Evolutionary conservation across 1,140 invertebrate species (phyloP), one percentile per base, ranked within the genome.

Genomic region (Hyles vespertilio): DNA sequence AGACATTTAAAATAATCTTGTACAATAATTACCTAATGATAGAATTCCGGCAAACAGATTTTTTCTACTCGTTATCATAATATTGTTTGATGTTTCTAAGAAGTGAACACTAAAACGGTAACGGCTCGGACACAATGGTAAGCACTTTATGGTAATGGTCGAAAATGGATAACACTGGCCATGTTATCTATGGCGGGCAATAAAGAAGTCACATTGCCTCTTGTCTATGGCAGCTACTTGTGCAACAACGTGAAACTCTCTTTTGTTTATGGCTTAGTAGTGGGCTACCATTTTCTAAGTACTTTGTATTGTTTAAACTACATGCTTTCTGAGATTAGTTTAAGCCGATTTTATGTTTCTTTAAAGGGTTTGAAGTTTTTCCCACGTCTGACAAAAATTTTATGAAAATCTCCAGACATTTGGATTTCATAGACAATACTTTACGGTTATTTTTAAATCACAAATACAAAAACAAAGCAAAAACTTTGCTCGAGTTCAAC

Each of bases 91-190:
- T 56, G 60, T 70, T 67, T 69, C 63, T 63, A 64, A 67, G 60
- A 63, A 62, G 60, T 45, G 61, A 60, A 49, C 59, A 59, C 22
- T 63, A 75, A 67, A 74, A 69, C 60, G 59, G 65, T 59, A 53
- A 63, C 55, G 58, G 56, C 44, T 44, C 49, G 34, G 12, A 70
- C 70, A 85, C 80, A 83, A 82, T 80, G 68, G 75, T 61, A 58
- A 70, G 72, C 78, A 84, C 78, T 86, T 83, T 84, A 75, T 67
- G 79, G 81, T 84, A 84, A 84, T 84, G 81, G 81, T 65, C 73
- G 66, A 72, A 77, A 80, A 76, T 69, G 77, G 81, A 84, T 79
- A 86, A 72, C 74, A 61, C 63, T 67, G 74, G 61, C 69, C 63
- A 69, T 73, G 70, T 80, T 87, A 87, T 84, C 84, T 79, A 61